A percentile compares a stretch with the other conserved stretches of the same genome.
Evolutionary conservation across 2,888 invertebrate species (phyloP).

Genomic region (Lasioglossum figueresi): DNA sequence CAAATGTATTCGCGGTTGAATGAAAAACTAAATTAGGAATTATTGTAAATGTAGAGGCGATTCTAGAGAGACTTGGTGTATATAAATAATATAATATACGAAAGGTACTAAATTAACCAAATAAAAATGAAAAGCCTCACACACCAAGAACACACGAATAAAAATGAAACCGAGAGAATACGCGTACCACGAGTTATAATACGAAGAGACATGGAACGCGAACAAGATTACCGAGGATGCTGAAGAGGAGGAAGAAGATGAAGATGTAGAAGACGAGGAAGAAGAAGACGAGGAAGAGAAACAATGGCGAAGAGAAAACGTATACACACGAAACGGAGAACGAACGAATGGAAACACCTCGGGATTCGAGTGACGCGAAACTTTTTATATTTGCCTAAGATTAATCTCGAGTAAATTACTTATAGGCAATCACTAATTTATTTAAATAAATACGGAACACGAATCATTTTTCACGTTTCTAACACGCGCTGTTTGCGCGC

Average conservation of each 20-base stretch:
- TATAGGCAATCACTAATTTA: constrained; percentile 79
- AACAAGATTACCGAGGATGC: neutral
- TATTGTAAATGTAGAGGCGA: constrained; percentile 70
- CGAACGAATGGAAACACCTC: constrained; percentile 27
- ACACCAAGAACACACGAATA: constrained; percentile 57
- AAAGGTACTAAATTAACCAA: constrained; percentile 79
- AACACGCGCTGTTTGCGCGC: constrained; percentile 56
- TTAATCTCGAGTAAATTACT: constrained; percentile 70
- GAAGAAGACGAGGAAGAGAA: neutral
- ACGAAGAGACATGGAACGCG: neutral
- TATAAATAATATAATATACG: constrained; percentile 80
- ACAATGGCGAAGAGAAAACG: neutral
- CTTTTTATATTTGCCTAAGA: constrained; percentile 81
- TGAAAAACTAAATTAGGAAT: constrained; percentile 67
- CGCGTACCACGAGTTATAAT: neutral
- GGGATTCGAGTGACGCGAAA: constrained; percentile 65
- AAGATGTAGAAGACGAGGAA: neutral
- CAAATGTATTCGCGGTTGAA: constrained; percentile 70
- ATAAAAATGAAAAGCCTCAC: constrained; percentile 59
- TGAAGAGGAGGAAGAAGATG: neutral
- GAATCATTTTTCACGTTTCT: constrained; percentile 80
- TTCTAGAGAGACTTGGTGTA: constrained; percentile 76
- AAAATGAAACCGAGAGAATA: constrained; percentile 13
- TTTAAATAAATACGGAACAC: constrained; percentile 74
- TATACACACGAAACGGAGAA: neutral